A percentile compares a stretch with the other conserved stretches of the same genome.
Evolutionary conservation across 2,113 vertebrate genomes (phyloP).

Genomic region (Ivindomyrus marchei): DNA sequence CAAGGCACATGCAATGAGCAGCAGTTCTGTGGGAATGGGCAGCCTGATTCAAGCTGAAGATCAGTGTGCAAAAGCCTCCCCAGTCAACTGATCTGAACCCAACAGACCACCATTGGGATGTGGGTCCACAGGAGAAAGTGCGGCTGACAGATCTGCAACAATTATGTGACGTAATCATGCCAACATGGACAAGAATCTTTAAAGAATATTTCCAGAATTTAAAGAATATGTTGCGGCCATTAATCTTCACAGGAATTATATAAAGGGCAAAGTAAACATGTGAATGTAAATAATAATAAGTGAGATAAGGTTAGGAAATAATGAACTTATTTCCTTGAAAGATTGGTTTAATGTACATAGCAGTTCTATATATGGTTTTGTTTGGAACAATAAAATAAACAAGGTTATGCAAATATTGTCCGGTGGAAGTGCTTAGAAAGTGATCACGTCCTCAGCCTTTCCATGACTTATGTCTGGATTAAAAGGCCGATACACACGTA

Average conservation of each 20-base stretch:
- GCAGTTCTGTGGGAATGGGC: background rate
- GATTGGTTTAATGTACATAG: background rate
- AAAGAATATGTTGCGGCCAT: background rate
- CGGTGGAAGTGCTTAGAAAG: background rate
- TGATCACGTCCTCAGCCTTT: background rate
- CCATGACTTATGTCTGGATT: background rate
- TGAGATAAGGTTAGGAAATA: no score
- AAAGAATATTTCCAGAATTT: background rate
- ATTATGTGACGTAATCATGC: background rate
- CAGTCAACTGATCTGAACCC: background rate
- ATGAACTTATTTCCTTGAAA: background rate
- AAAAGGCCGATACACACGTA: background rate
- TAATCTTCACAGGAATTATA: background rate
- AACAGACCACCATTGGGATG: background rate
- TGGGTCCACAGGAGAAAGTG: background rate
- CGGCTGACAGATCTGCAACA: background rate
- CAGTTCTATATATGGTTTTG: background rate
- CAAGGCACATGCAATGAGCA: background rate
- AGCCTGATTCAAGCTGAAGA: background rate
- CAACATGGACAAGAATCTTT: background rate
- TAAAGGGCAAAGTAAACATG: background rate
- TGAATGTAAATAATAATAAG: background rate
- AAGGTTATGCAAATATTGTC: background rate
- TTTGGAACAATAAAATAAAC: background rate
- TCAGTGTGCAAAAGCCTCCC: background rate